Evolutionary conservation across 1,140 invertebrate genomes (phyloP).

Genomic region (Alviniconcha marisindica): DNA sequence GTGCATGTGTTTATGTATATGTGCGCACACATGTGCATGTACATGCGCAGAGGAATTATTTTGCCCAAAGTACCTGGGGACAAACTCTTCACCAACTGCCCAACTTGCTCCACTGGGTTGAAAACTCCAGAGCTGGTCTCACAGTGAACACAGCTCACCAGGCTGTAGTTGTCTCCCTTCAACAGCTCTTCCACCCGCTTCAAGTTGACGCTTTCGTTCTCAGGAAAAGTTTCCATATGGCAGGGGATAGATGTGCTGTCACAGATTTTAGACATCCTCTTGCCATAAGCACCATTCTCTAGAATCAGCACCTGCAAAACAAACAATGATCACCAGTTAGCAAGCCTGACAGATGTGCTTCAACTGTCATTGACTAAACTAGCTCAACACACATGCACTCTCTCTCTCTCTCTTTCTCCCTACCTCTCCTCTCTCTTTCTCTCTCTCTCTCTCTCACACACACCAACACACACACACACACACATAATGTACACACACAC

Average conservation of each 20-base stretch:
- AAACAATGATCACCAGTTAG: too few species aligned
- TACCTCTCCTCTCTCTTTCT: too few species aligned
- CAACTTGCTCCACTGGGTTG: conserved; percentile 77
- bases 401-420: too few species aligned
- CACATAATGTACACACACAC: too few species aligned
- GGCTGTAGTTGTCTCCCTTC: conserved; percentile 62
- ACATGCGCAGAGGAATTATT: neutral
- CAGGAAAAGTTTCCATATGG: conserved; percentile 72
- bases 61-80: conserved; percentile 62
- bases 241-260: conserved; percentile 67
- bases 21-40: neutral
- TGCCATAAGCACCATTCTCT: conserved; percentile 78
- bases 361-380: too few species aligned
- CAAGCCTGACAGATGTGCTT: too few species aligned
- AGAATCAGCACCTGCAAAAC: conserved; percentile 75
- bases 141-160: conserved; percentile 77
- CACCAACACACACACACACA: too few species aligned
- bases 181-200: conserved; percentile 63
- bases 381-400: too few species aligned
- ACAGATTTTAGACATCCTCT: conserved; percentile 77
- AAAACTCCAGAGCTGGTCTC: conserved; percentile 78
- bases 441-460: too few species aligned
- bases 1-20: too few species aligned
- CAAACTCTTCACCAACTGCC: conserved; percentile 69
- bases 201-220: conserved; percentile 71